Evolutionary conservation across 1,140 invertebrate genomes (phyloP).

Genomic region (Dendrolimus punctatus): DNA sequence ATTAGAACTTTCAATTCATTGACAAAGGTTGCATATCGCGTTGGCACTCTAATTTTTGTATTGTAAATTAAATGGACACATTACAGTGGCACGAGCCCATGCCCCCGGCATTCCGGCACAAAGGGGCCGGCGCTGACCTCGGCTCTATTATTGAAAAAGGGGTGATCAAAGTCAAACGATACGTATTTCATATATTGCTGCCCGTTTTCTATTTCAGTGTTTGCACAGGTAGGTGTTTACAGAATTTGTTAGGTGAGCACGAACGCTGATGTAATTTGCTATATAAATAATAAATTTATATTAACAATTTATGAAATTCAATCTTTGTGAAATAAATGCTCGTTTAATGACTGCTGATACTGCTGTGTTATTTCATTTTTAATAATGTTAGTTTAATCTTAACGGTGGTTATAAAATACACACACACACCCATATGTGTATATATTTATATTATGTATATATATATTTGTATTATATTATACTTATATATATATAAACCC

Average conservation of each 20-base stretch:
- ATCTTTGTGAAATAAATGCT: too few relatives aligned
- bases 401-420: too few relatives aligned
- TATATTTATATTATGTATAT: too few relatives aligned
- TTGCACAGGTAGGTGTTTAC: conserved; percentile 46
- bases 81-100: conserved; percentile 32
- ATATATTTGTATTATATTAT: too few relatives aligned
- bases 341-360: too few relatives aligned
- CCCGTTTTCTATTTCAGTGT: conserved; percentile 50
- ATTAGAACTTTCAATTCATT: conserved; percentile 27
- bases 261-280: background rate
- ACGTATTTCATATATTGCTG: conserved; percentile 55
- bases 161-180: conserved; percentile 64
- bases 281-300: too few relatives aligned
- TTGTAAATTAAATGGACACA: conserved; percentile 60
- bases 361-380: too few relatives aligned
- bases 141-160: conserved; percentile 62
- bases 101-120: conserved; percentile 40
- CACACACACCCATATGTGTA: too few relatives aligned
- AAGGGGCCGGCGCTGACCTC: conserved; percentile 30
- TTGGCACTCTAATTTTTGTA: conserved; percentile 27
- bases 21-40: conserved; percentile 39
- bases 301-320: too few relatives aligned
- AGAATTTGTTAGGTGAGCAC: conserved; percentile 19
- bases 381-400: too few relatives aligned
- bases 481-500: too few relatives aligned